These are phyloP conservation scores for Rhizomys pruinosus DNA, from an alignment of 2,113 vertebrate genomes.

Conservation along the genomic window DNA sequence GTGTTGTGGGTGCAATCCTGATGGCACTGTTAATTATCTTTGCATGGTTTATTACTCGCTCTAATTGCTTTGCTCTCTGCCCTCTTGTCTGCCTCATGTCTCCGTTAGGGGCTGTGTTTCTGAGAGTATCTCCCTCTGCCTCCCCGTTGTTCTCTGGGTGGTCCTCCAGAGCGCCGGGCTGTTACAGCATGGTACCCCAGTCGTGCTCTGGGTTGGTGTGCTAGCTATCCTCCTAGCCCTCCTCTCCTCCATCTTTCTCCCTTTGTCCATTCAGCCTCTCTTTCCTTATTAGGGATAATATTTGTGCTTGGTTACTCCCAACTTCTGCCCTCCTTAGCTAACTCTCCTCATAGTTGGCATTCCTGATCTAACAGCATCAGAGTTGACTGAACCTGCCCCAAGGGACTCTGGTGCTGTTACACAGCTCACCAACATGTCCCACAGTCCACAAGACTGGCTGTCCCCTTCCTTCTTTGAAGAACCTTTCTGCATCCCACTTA, in stretches of 20 bases:
- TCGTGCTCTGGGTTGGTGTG: neutral
- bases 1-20: neutral
- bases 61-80: slow-evolving; percentile 47
- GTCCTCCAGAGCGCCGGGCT: neutral
- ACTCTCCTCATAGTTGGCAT: neutral
- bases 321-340: neutral
- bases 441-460: fast-evolving
- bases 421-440: too few relatives aligned
- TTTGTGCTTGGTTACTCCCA: neutral
- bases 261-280: too few relatives aligned
- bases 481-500: neutral
- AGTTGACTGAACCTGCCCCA: neutral
- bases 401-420: too few relatives aligned
- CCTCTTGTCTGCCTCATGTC: neutral
- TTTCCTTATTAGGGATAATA: neutral
- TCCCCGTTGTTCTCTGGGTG: neutral
- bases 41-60: neutral
- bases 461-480: neutral
- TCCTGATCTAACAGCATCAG: neutral
- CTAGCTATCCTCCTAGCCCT: too few relatives aligned
- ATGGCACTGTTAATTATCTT: neutral
- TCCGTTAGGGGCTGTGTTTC: neutral
- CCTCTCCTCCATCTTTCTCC: neutral
- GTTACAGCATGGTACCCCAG: fast-evolving
- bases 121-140: neutral